phyloP scores from a whole-genome alignment of 2,113 vertebrate species.

The Morphnarchus princeps region DNA sequence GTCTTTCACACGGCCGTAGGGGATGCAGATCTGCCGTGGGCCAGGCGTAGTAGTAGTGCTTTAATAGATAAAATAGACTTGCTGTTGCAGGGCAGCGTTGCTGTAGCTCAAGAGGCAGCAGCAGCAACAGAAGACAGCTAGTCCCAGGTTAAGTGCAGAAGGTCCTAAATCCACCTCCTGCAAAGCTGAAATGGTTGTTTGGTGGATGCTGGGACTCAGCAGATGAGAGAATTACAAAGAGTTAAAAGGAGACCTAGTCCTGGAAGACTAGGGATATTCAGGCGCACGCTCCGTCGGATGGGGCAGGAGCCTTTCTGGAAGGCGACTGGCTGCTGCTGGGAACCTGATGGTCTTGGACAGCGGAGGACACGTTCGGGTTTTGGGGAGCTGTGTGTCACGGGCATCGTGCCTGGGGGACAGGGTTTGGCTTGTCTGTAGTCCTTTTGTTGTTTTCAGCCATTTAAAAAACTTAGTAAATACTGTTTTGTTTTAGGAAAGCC shows the following conservation, averaged over 20 bases:
- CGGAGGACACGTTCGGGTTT: background rate
- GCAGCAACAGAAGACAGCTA: background rate
- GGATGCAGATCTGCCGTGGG: background rate
- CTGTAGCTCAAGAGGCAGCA: background rate
- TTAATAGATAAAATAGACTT: background rate
- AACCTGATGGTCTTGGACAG: background rate
- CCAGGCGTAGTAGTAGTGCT: fast-evolving
- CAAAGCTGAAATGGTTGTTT: background rate
- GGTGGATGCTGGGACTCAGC: background rate
- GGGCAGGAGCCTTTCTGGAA: background rate
- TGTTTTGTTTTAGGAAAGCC: background rate
- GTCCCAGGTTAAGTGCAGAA: background rate
- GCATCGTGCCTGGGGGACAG: background rate
- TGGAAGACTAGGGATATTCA: background rate
- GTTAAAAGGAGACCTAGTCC: background rate
- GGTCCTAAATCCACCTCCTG: background rate
- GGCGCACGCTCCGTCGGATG: too few species aligned
- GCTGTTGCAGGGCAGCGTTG: background rate
- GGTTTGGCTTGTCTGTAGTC: background rate
- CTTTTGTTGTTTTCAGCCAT: background rate
- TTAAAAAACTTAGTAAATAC: background rate
- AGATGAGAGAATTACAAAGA: background rate
- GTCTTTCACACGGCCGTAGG: background rate
- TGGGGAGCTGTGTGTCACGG: background rate
- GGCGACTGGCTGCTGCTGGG: background rate